Base-by-base conservation (phyloP, 2,113 vertebrate genomes). In the Psammodynastes pulverulentus region DNA sequence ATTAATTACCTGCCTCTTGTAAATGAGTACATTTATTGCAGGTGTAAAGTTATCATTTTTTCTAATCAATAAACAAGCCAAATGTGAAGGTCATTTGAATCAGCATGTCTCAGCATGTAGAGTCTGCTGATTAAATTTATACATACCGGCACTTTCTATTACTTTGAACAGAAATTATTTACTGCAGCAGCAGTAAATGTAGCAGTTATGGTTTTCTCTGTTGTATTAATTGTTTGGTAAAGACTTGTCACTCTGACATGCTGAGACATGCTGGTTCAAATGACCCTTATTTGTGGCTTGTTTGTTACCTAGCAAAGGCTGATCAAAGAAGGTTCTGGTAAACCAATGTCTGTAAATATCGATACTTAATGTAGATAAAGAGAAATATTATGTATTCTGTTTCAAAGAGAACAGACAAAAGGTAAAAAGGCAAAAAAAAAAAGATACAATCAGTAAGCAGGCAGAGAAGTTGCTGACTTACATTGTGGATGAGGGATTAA, bases 141-240 rank as follows among this genome's bases (percentile, higher is more conserved):
- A 79, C 67, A 79, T 39, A 79, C 84, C 12, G 29, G 26, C 49
- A 87, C 5, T 58, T 29, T 24, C 21, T 91, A 49, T 13, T 34
- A 26, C 8, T 12, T 3, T 39, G 9, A 86, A 51, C 1, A 72
- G 62, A 34, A 24, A 54, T 58, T 48, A 46, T 12, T 90, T 86
- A 43, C 19, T 51, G 24, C 51, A 1, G n/a, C 19, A 46, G 29
- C 34, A n/a, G 52, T 8, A 62, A 54, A 8, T 15, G 48, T 51
- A 54, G 51, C 24, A 72, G 49, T n/a, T 51, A 84, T 17, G 9
- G 23, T 46, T 29, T 85, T 19, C 23, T 90, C 34, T 90, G n/a
- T 58, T 85, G 26, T 85, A 84, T 34, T 53, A 43, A 79, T 53
- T 89, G 91, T 89, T 92, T 90, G 90, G 86, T 62, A 88, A 43